Conservation (phyloP, 2,797 vertebrate genomes). For the Leptoclinus maculatus region DNA sequence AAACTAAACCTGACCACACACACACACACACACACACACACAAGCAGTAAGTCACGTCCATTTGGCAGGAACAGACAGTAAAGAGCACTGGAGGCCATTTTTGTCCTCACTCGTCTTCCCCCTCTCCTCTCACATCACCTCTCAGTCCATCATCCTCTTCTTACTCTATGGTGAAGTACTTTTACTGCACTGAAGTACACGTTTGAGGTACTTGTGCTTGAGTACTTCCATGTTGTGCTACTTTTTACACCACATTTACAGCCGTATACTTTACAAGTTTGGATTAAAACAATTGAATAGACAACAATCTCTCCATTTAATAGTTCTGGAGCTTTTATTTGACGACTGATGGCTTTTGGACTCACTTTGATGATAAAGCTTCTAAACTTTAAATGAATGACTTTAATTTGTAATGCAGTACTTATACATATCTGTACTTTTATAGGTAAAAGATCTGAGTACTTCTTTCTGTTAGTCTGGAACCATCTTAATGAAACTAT, state of each 20-base stretch:
- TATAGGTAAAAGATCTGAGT: too few species aligned
- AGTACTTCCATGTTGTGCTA: not conserved
- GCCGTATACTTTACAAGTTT: too few species aligned
- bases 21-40: not conserved
- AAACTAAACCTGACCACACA: not conserved
- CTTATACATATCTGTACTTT: too few species aligned
- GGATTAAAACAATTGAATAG: not conserved
- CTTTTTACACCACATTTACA: not conserved
- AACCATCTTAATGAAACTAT: not conserved
- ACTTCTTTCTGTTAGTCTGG: too few species aligned
- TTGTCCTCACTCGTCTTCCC: slow-evolving; percentile 18
- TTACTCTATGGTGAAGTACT: not conserved
- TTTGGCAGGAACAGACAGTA: slow-evolving; percentile 25
- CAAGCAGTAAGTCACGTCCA: slow-evolving; percentile 7
- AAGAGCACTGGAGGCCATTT: slow-evolving; percentile 43
- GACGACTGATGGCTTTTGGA: too few species aligned
- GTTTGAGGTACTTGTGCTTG: not conserved
- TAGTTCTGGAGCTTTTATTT: too few species aligned
- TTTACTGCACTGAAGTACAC: not conserved
- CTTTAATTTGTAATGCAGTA: too few species aligned
- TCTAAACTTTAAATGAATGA: too few species aligned
- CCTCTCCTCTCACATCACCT: slow-evolving; percentile 3
- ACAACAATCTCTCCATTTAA: too few species aligned
- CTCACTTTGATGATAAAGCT: too few species aligned
- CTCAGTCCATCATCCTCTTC: not conserved